Base-by-base conservation (phyloP, 2,888 invertebrate genomes). In the Ornithoptera priamus region DNA sequence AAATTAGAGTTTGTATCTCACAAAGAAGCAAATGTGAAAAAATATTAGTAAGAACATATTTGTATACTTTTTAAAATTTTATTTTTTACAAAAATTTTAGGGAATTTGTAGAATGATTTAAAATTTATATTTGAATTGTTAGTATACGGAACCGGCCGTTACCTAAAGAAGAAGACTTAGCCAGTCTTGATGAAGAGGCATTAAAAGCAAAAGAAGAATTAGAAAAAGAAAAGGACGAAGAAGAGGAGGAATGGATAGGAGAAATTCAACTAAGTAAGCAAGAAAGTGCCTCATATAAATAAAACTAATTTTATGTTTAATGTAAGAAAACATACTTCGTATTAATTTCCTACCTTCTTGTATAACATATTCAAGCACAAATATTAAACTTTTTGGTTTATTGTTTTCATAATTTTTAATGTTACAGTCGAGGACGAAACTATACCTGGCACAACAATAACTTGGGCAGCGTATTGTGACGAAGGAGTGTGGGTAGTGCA, bases 211-310 rank as follows among this genome's bases (percentile, higher is more conserved):
- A 87, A 63, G 93, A 93, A 71, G 93, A 93, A 39, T 93, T 94
- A 22, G 84, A 84, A 53, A 83, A 75, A 93, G 94, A 83, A 82
- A 90, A 67, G 81, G 86, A 76, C 92, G 95, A 85, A 50, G 93
- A 69, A 74, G 91, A 77, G 79, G 89, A 77, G 93, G 89, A 80
- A 50, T 92, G 86, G 85, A 39, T 87, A 58, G 89, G 91, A 18
- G 94, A 95, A 82, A 86, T 96, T 76, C 93, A 94, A 77, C 89
- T 96, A 71, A 94, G 96, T 96, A 87, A 79, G 82, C 72, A 65
- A n/a, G 17, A 36, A 68, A 63, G 8, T 12, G 39, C 22, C 15
- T 39, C 7, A 22, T 46, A 46, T 46, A 15, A 46, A 12, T 46
- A 46, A 46, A 12, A 46, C 46, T 46, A 46, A 12, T 4, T 46